These are phyloP conservation scores for Hippolais icterina DNA, from an alignment of 2,113 vertebrate genomes.

Conservation along the genomic window DNA sequence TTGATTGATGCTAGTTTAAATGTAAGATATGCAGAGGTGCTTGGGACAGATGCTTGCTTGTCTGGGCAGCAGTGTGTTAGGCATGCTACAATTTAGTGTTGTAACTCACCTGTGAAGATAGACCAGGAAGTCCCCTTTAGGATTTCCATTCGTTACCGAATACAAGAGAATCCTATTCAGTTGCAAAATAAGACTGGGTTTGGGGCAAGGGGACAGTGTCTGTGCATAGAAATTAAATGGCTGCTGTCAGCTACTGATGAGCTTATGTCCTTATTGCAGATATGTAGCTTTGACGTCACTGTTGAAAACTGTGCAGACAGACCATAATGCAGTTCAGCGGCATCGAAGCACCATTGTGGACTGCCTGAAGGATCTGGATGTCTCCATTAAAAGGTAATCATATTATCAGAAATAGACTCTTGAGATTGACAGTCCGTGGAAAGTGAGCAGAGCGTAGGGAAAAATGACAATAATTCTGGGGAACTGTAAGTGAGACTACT, in stretches of 20 bases:
- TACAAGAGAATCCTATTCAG: not conserved
- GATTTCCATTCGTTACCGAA: not conserved
- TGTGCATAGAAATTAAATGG: not conserved
- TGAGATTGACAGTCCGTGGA: not conserved
- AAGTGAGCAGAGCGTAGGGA: not conserved
- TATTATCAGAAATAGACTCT: not conserved
- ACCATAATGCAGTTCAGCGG: slow-evolving; percentile 97
- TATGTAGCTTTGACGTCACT: slow-evolving; percentile 97
- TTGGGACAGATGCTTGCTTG: not conserved
- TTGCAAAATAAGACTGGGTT: not conserved
- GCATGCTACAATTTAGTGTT: not conserved
- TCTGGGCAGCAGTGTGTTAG: not conserved
- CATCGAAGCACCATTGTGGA: slow-evolving; percentile 98
- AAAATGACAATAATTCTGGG: not conserved
- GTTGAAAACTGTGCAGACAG: slow-evolving; percentile 98
- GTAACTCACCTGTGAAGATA: not conserved
- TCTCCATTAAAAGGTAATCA: slow-evolving; percentile 95
- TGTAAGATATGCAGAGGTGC: not conserved
- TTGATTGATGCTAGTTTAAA: not conserved
- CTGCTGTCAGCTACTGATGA: not conserved
- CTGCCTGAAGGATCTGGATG: slow-evolving; percentile 97
- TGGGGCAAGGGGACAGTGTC: not conserved
- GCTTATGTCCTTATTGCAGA: slow-evolving; percentile 55
- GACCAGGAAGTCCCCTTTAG: not conserved
- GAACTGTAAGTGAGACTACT: not conserved